phyloP scores from a whole-genome alignment of 2,797 vertebrate genomes.

The Microctenopoma steveboyesi region DNA sequence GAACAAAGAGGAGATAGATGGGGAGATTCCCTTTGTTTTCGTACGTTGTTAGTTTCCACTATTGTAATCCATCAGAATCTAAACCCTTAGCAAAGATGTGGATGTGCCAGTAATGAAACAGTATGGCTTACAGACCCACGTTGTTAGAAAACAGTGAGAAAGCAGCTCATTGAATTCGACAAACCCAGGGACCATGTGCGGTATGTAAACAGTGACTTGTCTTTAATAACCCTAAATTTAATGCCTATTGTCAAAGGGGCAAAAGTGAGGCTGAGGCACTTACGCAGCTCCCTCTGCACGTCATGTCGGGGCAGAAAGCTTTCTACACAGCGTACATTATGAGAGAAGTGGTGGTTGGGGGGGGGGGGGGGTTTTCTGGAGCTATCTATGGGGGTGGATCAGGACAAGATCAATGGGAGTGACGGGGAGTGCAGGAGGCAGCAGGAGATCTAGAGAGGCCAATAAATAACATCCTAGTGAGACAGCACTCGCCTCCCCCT shows the following conservation, averaged over 20 bases:
- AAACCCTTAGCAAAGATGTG: not conserved
- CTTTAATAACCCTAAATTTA: conserved; percentile 26
- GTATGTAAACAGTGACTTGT: conserved; percentile 29
- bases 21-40: not conserved
- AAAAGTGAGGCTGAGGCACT: conserved; percentile 32
- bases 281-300: conserved; percentile 27
- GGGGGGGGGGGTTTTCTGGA: conserved; percentile 21
- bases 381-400: conserved; percentile 62
- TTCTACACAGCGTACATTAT: conserved; percentile 46
- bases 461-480: conserved; percentile 86
- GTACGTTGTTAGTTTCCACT: not conserved
- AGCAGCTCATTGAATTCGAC: conserved; percentile 17
- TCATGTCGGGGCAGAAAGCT: conserved; percentile 26
- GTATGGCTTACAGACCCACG: not conserved
- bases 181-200: conserved; percentile 6
- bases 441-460: conserved; percentile 81
- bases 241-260: conserved; percentile 15
- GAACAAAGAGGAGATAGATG: not conserved
- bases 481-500: conserved; percentile 65
- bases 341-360: not conserved
- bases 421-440: conserved; percentile 80
- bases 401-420: conserved; percentile 84
- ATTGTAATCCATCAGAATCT: not conserved
- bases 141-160: conserved; percentile 4
- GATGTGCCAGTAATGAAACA: not conserved